phyloP scores from a whole-genome alignment of 1,140 invertebrate species.

The Aphaenogaster rudis region DNA sequence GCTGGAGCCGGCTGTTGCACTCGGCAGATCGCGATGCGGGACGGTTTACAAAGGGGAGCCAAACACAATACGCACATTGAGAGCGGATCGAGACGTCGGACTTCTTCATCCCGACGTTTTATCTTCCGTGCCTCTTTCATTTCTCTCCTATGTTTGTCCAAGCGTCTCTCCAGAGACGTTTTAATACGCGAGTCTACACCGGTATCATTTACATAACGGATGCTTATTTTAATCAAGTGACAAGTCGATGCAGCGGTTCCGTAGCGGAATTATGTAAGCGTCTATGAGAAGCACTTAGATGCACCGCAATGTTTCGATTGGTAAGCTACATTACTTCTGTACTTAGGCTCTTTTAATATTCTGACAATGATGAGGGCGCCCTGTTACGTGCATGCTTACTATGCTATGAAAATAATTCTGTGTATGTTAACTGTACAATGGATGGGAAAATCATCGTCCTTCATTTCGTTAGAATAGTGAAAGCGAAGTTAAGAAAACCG shows the following conservation, averaged over 20 bases:
- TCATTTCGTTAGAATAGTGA: not conserved
- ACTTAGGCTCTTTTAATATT: not conserved
- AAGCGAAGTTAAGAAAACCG: not conserved
- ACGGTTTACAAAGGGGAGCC: slow-evolving; percentile 28
- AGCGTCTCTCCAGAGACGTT: not conserved
- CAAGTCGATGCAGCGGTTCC: slow-evolving; percentile 11
- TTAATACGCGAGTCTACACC: not conserved
- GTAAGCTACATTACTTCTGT: slow-evolving; percentile 2
- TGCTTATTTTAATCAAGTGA: slow-evolving; percentile 34
- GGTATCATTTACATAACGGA: slow-evolving; percentile 44
- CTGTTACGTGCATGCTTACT: not conserved
- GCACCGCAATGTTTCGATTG: not conserved
- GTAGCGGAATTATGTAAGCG: slow-evolving; percentile 29
- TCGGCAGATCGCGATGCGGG: not conserved
- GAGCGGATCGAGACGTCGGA: not conserved
- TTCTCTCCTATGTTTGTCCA: slow-evolving; percentile 42
- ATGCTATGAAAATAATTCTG: slow-evolving; percentile 10
- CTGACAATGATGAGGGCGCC: not conserved
- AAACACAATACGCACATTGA: slow-evolving; percentile 5
- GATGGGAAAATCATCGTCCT: not conserved
- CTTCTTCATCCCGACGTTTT: not conserved
- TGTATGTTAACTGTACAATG: not conserved
- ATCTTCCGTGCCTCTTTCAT: not conserved
- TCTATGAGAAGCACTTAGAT: not conserved
- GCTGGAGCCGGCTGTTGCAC: not conserved